These are phyloP conservation scores for Talpa occidentalis DNA, from an alignment of 2,113 vertebrate species.

Conservation along the genomic window DNA sequence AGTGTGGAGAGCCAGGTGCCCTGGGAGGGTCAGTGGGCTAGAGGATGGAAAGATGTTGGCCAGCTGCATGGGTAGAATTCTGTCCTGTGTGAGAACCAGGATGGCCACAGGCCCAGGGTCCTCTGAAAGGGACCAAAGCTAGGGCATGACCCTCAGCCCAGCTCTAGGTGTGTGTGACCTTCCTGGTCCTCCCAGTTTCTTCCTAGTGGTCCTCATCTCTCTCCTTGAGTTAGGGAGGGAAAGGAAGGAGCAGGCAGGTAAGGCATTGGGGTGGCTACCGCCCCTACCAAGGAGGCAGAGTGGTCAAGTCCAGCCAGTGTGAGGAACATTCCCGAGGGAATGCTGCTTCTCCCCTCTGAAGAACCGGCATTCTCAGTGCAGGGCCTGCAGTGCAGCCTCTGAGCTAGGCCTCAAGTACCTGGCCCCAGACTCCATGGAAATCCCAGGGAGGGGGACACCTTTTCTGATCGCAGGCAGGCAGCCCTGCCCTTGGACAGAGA, in stretches of 20 bases:
- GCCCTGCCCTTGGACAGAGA: constrained; percentile 10
- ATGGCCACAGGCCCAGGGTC: background rate
- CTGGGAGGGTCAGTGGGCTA: background rate
- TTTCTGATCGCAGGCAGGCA: background rate
- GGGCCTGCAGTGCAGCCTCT: background rate
- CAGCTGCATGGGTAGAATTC: background rate
- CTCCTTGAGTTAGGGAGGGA: background rate
- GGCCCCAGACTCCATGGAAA: background rate
- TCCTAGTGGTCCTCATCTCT: background rate
- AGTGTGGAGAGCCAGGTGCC: background rate
- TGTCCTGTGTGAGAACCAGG: background rate
- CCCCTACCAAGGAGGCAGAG: background rate
- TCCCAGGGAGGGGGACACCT: background rate
- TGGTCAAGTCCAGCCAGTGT: background rate
- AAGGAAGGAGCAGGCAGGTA: background rate
- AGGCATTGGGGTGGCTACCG: background rate
- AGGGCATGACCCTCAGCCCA: background rate
- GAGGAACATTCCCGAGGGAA: background rate
- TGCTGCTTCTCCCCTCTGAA: background rate
- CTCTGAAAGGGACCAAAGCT: background rate
- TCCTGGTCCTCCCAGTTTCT: background rate
- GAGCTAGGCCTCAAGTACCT: background rate
- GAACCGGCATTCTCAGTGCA: background rate
- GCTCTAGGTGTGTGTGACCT: background rate
- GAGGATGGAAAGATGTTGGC: background rate